Evolutionary conservation across 2,888 invertebrate genomes (phyloP).

Genomic region (Pristionchus japonicus): DNA sequence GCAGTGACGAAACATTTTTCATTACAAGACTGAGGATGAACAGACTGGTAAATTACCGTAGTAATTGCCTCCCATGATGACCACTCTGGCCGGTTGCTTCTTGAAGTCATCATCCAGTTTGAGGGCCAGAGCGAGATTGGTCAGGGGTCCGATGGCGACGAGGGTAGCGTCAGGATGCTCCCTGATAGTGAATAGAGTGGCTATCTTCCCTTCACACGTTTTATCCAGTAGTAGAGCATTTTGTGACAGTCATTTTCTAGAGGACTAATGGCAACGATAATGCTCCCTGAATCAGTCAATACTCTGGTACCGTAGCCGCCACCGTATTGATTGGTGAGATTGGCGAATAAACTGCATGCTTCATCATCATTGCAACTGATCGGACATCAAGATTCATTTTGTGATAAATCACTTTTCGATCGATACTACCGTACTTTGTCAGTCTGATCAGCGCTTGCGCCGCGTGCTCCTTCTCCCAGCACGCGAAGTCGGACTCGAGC

Average conservation of each 20-base stretch:
- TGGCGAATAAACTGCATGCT: no score
- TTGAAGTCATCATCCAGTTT: conserved; percentile 76
- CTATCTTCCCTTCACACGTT: no score
- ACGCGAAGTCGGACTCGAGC: conserved; percentile 57
- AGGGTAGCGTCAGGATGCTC: conserved; percentile 51
- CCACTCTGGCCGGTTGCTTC: conserved; percentile 56
- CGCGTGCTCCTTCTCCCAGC: conserved; percentile 60
- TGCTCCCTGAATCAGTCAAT: background rate
- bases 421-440: conserved; percentile 39
- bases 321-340: background rate
- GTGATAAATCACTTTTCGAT: background rate
- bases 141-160: conserved; percentile 75
- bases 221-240: no score
- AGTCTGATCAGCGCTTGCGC: conserved; percentile 65
- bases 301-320: no score
- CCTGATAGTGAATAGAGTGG: no score
- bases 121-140: conserved; percentile 77
- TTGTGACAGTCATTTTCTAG: no score
- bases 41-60: conserved; percentile 57
- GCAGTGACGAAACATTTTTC: conserved; percentile 65
- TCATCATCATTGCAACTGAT: no score
- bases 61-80: conserved; percentile 67
- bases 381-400: no score
- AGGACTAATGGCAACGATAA: no score
- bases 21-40: conserved; percentile 70